Conservation (phyloP, 2,888 invertebrate species). For the Branchellion lobata region DNA sequence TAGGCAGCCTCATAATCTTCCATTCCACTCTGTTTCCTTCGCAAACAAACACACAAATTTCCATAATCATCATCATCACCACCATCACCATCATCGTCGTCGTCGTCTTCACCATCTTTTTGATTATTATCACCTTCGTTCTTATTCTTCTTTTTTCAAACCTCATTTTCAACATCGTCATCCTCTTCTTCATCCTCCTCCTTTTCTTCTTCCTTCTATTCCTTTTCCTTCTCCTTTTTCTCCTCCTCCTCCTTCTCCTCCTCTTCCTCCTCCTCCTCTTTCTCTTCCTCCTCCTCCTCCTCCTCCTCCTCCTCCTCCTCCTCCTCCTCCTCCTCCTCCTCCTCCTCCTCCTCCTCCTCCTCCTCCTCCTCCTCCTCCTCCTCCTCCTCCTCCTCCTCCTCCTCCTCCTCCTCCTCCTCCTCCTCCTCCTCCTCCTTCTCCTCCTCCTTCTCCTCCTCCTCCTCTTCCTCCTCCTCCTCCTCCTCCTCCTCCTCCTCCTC, state of each 20-base stretch:
- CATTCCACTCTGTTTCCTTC: too few relatives aligned
- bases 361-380: neutral
- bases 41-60: too few relatives aligned
- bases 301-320: neutral
- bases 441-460: neutral
- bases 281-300: neutral
- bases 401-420: neutral
- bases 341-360: neutral
- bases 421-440: neutral
- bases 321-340: neutral
- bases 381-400: neutral
- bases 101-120: too few relatives aligned
- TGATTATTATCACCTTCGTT: too few relatives aligned
- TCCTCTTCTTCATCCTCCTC: too few relatives aligned
- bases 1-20: too few relatives aligned
- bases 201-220: too few relatives aligned
- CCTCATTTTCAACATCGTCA: too few relatives aligned
- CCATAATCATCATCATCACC: too few relatives aligned
- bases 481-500: neutral
- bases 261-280: neutral
- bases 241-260: neutral
- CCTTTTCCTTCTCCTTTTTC: neutral
- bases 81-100: too few relatives aligned
- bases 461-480: neutral
- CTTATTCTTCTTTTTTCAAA: too few relatives aligned